These are phyloP conservation scores for Petrocephalus microphthalmus DNA, from an alignment of 2,113 vertebrate species.

Conservation along the genomic window DNA sequence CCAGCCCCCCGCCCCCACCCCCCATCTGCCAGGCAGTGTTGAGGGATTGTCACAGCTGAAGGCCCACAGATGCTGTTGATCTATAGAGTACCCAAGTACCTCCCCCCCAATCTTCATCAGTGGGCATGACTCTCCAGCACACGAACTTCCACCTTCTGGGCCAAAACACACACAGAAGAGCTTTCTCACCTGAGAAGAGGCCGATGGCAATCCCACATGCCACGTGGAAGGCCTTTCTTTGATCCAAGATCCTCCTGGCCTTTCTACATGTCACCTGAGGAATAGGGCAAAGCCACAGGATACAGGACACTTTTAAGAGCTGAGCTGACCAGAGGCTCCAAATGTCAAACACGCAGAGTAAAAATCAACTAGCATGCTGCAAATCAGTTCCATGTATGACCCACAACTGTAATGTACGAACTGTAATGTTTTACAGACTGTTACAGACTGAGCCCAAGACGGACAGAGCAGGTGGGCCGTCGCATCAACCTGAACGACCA, in stretches of 20 bases:
- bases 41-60: neutral
- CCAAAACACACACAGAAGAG: neutral
- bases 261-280: constrained; percentile 77
- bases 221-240: constrained; percentile 75
- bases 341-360: neutral
- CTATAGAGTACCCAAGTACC: no score
- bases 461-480: neutral
- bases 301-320: neutral
- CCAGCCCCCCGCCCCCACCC: neutral
- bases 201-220: constrained; percentile 70
- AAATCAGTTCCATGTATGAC: neutral
- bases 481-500: neutral
- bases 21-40: neutral
- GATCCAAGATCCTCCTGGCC: constrained; percentile 72
- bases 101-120: neutral
- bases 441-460: neutral
- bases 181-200: constrained; percentile 71
- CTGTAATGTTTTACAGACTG: neutral
- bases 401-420: neutral
- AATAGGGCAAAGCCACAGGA: neutral
- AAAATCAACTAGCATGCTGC: neutral
- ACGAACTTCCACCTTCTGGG: neutral
- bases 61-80: neutral
- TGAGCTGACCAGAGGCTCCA: neutral
- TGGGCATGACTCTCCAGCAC: neutral